These are phyloP conservation scores for Papilio xuthus DNA, from an alignment of 1,140 invertebrate genomes.

Conservation along the genomic window DNA sequence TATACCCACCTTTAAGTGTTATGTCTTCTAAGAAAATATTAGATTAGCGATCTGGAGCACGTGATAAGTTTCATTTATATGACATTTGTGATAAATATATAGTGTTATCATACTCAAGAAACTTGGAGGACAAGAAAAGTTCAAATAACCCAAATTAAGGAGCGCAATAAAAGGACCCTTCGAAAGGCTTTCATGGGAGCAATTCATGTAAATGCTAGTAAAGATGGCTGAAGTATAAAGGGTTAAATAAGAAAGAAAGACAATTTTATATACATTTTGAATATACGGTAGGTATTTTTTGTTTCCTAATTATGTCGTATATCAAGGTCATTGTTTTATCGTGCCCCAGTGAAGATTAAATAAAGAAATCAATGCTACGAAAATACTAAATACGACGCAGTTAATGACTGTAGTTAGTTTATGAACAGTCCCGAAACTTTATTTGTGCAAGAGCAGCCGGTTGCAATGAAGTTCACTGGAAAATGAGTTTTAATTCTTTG, in stretches of 20 bases:
- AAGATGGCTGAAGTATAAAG: conserved; percentile 62
- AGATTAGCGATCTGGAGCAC: conserved; percentile 42
- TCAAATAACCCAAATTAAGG: conserved; percentile 71
- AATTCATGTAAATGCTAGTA: conserved; percentile 68
- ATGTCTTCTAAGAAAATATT: neutral
- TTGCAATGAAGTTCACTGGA: neutral
- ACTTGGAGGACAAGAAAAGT: conserved; percentile 64
- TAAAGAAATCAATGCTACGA: too few relatives aligned
- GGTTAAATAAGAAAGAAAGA: conserved; percentile 45
- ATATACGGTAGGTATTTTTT: neutral
- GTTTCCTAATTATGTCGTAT: neutral
- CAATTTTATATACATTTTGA: neutral
- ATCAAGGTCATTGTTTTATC: too few relatives aligned
- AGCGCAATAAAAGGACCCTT: conserved; percentile 68
- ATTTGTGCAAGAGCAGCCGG: conserved; percentile 3
- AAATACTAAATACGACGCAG: neutral
- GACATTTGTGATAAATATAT: conserved; percentile 45
- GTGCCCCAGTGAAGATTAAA: too few relatives aligned
- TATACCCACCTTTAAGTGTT: too few relatives aligned
- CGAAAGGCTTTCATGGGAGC: conserved; percentile 65
- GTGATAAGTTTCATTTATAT: conserved; percentile 41
- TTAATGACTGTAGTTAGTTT: neutral
- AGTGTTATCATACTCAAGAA: conserved; percentile 54
- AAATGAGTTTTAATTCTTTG: conserved; percentile 20
- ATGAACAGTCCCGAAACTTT: neutral